Conservation (phyloP, 2,113 vertebrate species). For the Carassius carassius region DNA sequence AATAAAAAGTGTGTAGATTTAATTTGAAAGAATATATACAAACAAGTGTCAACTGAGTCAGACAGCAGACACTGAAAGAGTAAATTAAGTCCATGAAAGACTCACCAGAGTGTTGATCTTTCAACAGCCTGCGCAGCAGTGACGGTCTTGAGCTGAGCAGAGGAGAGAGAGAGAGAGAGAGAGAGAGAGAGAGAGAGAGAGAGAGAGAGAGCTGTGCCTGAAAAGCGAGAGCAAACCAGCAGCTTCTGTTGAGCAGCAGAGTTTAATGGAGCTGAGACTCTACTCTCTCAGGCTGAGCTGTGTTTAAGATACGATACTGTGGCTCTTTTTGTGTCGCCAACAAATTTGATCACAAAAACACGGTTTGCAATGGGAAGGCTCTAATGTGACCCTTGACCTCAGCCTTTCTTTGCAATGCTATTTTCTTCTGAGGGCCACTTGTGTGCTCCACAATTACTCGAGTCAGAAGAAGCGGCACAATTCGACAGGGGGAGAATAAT, state of each 20-base stretch:
- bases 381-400: conserved; percentile 73
- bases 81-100: background rate
- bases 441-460: conserved; percentile 75
- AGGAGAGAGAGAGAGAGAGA: no score
- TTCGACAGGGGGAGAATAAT: conserved; percentile 70
- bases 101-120: conserved; percentile 42
- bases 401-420: conserved; percentile 67
- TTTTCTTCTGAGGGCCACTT: conserved; percentile 78
- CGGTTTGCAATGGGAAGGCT: conserved; percentile 65
- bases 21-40: no score
- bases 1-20: no score
- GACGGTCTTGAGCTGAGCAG: conserved; percentile 49
- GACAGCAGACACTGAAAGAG: background rate
- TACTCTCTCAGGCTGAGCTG: background rate
- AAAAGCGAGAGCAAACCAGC: background rate
- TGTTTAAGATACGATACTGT: conserved; percentile 59
- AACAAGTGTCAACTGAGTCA: background rate
- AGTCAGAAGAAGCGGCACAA: conserved; percentile 72
- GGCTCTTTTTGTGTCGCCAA: conserved; percentile 71
- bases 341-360: conserved; percentile 77
- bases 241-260: conserved; percentile 19
- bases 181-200: no score
- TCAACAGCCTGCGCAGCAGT: conserved; percentile 27
- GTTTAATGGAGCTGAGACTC: background rate
- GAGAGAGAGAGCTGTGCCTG: background rate